phyloP scores from a whole-genome alignment of 2,113 vertebrate species.

The Struthidea cinerea region DNA sequence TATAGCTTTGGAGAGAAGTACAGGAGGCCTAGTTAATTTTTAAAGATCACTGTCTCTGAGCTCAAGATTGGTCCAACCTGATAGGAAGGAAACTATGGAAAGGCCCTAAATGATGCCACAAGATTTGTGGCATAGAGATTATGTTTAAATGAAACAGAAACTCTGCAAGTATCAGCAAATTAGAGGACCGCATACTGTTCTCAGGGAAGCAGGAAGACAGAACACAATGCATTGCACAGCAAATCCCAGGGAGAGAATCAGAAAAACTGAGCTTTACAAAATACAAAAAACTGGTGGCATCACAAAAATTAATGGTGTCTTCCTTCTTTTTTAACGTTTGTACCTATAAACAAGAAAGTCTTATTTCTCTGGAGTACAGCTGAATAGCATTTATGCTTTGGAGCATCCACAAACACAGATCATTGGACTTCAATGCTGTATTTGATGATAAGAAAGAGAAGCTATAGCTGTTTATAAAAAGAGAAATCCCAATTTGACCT shows the following conservation, averaged over 20 bases:
- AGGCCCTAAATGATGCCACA: background rate
- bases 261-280: background rate
- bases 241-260: background rate
- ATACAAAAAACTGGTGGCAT: background rate
- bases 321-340: background rate
- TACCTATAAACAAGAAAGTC: background rate
- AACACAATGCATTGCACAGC: background rate
- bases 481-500: background rate
- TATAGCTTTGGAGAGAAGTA: background rate
- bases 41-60: background rate
- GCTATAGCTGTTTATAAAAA: background rate
- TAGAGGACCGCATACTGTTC: background rate
- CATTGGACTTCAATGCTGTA: background rate
- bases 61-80: background rate
- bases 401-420: background rate
- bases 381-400: background rate
- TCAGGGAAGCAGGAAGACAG: background rate
- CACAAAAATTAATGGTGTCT: background rate
- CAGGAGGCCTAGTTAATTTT: background rate
- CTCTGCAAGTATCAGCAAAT: background rate
- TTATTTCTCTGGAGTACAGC: background rate
- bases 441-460: background rate
- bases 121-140: background rate
- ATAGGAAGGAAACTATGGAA: background rate
- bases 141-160: background rate